Base-by-base conservation (phyloP, 2,797 vertebrate genomes). In the Sphenopsis melanotis region DNA sequence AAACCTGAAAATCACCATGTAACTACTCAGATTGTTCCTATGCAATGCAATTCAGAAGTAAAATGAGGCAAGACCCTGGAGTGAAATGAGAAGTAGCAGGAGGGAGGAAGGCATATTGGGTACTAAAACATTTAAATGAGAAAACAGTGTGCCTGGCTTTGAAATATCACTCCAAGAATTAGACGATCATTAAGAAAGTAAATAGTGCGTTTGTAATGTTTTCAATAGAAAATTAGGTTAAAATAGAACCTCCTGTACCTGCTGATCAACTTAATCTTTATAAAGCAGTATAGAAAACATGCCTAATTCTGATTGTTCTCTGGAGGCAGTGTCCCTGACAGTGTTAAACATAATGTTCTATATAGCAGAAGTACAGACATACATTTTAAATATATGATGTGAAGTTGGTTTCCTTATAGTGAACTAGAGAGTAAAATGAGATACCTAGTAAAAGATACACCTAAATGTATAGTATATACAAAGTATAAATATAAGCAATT, bases 391-490 rank as follows among this genome's bases (percentile, higher is more conserved):
- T 71, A 53, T 1, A 5, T 30, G 2, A 32, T 46, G 29, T 36
- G 11, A 3, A 41, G 6, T 46, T 41, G 5, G 3, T 37, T 76
- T 87, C 6, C 42, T 36, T 83, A 24, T 26, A 44, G 20, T 27
- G 15, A 91, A 41, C 6, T 4, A 41, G 32, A 20, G 2, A 59
- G 15, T 32, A 27, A 47, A 56, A 63, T 63, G 4, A 77, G 76
- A 70, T 36, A 15, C 2, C 16, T 9, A 36, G 8, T 13, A 77
- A 74, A 85, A 66, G 20, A 66, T 8, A 15, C 1, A 20, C 0
- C 4, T 37, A 61, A n/a, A 34, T 10, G 2, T 42, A 39, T 2
- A 20, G 6, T 39, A 30, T 1, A 0, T 22, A 15, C 39, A 59
- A 44, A 42, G 3, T 23, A 59, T 29, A 74, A 17, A 50, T 34